phyloP scores from a whole-genome alignment of 2,797 vertebrate species.

The Helicolenus hilgendorfi region DNA sequence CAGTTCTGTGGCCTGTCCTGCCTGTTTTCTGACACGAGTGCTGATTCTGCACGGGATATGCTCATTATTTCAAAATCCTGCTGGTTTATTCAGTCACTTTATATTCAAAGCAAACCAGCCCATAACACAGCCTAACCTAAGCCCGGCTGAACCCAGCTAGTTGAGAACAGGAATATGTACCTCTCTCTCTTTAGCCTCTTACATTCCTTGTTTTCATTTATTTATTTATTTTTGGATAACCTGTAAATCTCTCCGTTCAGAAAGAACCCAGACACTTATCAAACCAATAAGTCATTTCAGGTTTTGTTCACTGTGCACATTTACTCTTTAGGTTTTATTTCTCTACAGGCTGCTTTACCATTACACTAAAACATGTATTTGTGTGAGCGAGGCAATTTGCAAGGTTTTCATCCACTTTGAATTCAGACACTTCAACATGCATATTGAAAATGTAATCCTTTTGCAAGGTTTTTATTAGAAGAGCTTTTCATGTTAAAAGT shows the following conservation, averaged over 20 bases:
- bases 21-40: neutral
- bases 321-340: neutral
- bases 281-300: too few relatives aligned
- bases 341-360: neutral
- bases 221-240: neutral
- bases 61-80: conserved; percentile 38
- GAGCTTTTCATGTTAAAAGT: neutral
- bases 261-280: neutral
- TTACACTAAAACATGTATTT: neutral
- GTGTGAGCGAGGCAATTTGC: neutral
- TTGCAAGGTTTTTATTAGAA: neutral
- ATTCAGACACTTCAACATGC: neutral
- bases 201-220: neutral
- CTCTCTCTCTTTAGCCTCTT: neutral
- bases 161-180: neutral
- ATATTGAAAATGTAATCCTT: conserved; percentile 11
- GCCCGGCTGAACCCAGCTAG: neutral
- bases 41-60: conserved; percentile 9
- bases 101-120: neutral
- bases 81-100: neutral
- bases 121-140: neutral
- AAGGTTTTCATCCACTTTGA: neutral
- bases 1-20: neutral
- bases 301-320: neutral
- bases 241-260: neutral